Conservation (phyloP, 2,888 invertebrate genomes). For the Copidosoma aretas region DNA sequence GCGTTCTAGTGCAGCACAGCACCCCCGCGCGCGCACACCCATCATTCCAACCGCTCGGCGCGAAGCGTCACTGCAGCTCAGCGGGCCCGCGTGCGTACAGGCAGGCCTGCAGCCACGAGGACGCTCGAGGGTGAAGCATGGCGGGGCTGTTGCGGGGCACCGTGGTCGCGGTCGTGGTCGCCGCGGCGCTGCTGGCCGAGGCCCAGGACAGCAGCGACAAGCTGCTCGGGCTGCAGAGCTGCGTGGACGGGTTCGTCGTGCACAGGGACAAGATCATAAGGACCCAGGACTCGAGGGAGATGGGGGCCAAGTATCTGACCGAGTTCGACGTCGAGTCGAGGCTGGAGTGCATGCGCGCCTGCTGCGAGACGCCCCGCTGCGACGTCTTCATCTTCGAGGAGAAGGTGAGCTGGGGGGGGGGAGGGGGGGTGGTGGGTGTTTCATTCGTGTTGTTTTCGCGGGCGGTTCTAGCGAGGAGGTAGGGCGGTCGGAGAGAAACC, state of each 20-base stretch:
- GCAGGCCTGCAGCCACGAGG: not conserved
- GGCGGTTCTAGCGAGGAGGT: too few species aligned
- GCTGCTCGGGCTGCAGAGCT: constrained; percentile 67
- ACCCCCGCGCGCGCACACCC: not conserved
- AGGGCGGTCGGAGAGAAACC: too few species aligned
- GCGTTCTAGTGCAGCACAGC: not conserved
- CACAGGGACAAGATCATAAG: constrained; percentile 89
- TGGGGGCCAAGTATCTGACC: constrained; percentile 88
- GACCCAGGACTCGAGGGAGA: constrained; percentile 85
- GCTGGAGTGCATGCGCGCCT: constrained; percentile 82
- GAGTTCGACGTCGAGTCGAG: constrained; percentile 82
- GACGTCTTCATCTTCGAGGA: constrained; percentile 93
- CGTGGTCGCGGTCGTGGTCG: constrained; percentile 4
- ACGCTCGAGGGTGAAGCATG: not conserved
- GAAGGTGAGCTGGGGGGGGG: constrained; percentile 67
- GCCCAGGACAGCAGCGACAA: constrained; percentile 3
- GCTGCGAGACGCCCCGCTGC: constrained; percentile 86
- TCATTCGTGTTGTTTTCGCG: too few species aligned
- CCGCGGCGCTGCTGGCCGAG: not conserved
- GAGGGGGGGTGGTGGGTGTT: not conserved
- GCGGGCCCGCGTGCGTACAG: not conserved
- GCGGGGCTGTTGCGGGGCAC: not conserved
- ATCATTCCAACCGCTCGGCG: too few species aligned
- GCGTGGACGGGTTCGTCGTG: constrained; percentile 81
- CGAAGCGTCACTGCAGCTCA: too few species aligned